These are phyloP conservation scores for Cheilinus undulatus DNA, from an alignment of 2,113 vertebrate species.

Conservation along the genomic window DNA sequence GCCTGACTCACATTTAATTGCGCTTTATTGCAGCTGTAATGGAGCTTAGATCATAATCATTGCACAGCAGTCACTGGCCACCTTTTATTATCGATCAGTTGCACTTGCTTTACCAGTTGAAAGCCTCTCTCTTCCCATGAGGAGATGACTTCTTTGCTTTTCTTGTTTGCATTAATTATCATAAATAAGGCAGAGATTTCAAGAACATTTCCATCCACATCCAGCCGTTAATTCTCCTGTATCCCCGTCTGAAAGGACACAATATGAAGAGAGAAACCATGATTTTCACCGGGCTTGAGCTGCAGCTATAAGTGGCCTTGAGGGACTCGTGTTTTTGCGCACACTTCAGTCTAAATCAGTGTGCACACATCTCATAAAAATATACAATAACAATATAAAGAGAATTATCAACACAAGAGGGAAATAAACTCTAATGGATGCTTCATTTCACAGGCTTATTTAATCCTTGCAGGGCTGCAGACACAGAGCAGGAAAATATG, in stretches of 20 bases:
- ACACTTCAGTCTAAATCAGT: constrained; percentile 26
- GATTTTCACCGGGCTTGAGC: background rate
- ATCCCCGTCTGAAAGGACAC: background rate
- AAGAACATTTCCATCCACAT: background rate
- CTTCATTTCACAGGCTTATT: constrained; percentile 40
- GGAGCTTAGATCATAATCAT: constrained; percentile 27
- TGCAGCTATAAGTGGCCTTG: constrained; percentile 17
- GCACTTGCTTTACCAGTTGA: background rate
- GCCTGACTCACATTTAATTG: constrained; percentile 42
- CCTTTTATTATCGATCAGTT: constrained; percentile 3
- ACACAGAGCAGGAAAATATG: constrained; percentile 2
- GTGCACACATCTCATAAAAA: constrained; percentile 36
- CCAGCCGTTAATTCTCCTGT: background rate
- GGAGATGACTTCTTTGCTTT: background rate
- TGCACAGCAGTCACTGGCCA: constrained; percentile 16
- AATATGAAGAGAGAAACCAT: background rate
- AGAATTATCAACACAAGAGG: constrained; percentile 26
- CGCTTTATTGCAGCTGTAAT: constrained; percentile 32
- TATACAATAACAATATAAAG: constrained; percentile 42
- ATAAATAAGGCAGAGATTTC: background rate
- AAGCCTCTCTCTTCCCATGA: background rate
- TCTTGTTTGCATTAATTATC: background rate
- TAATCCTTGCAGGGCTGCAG: constrained; percentile 8
- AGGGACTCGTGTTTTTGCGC: constrained; percentile 27
- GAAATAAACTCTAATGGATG: constrained; percentile 34